Evolutionary conservation across 2,113 vertebrate genomes (phyloP), one percentile per base, ranked within the genome.

Genomic region (Psilopsiagon aymara): DNA sequence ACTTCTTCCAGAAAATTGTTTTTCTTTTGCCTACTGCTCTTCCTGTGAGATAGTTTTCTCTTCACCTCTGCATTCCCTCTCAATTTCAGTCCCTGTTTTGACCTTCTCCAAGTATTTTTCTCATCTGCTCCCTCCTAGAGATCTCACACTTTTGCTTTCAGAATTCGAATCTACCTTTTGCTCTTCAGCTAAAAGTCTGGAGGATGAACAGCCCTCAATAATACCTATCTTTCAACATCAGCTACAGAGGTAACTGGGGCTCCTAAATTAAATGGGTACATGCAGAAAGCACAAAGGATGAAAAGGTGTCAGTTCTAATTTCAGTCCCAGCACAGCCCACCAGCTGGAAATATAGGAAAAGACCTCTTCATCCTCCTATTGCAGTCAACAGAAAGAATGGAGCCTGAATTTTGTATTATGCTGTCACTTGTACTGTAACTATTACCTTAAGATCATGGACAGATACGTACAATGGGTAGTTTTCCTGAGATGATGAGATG

Each of bases 221-320:
- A 74, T 46, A 78, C 23, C 41, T 93, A 43, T 67, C 68, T 75
- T 88, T 88, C 64, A 78, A 18, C 39, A 81, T 84, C 55, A 78
- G 23, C 76, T 86, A 46, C 53, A 75, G 76, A 74, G 41, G 46
- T 90, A 93, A 81, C 59, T 75, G 51, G 19, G 46, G 24, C n/a
- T 94, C 55, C 77, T 88, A 78, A 92, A 95, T 94, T 93, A 92
- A 91, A 81, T 55, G 28, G 73, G 67, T 91, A 88, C 55, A 89
- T 81, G 76, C 51, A 68, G 73, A 84, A 94, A 86, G 18, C 55
- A 89, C 43, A 91, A 88, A 88, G 33, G 76, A 81, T 90, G 55
- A 84, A 91, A 91, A 78, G 46, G 11, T 52, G 9, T 35, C 82
- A 70, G 67, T 75, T 93, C 91, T 91, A 90, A 89, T 82, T 96